phyloP scores from a whole-genome alignment of 2,113 vertebrate species.

The Podocnemis expansa region DNA sequence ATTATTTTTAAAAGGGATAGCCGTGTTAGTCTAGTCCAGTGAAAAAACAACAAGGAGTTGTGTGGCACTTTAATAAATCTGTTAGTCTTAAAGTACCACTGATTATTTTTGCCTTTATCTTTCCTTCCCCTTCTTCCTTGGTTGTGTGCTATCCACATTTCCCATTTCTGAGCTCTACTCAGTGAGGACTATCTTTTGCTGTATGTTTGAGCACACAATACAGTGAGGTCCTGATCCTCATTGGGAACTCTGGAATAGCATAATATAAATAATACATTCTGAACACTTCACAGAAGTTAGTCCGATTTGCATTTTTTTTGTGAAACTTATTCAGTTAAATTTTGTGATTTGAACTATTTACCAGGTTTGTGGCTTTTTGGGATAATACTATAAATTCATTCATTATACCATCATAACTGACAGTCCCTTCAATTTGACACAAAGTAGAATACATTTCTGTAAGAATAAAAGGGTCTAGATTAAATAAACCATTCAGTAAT shows the following conservation, averaged over 20 bases:
- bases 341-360: constrained; percentile 50
- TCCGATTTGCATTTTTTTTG: background rate
- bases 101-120: background rate
- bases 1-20: too few species aligned
- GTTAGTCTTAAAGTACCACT: too few species aligned
- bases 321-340: background rate
- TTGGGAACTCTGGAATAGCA: background rate
- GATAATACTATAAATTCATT: constrained; percentile 49
- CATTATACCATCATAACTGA: constrained; percentile 26
- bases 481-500: constrained; percentile 35
- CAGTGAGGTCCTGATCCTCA: background rate
- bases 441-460: constrained; percentile 8
- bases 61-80: too few species aligned
- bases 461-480: constrained; percentile 32
- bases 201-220: background rate
- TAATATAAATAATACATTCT: background rate
- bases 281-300: background rate
- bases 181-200: background rate
- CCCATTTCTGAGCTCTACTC: background rate
- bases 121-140: background rate
- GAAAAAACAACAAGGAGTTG: too few species aligned
- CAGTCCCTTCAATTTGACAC: constrained; percentile 50
- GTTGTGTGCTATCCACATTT: background rate
- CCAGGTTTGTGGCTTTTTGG: constrained; percentile 34
- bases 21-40: too few species aligned